Percentiles rank a stretch among this genome's conserved stretches.
phyloP scores from a whole-genome alignment of 2,797 vertebrate species.

The Xenentodon cancila region DNA sequence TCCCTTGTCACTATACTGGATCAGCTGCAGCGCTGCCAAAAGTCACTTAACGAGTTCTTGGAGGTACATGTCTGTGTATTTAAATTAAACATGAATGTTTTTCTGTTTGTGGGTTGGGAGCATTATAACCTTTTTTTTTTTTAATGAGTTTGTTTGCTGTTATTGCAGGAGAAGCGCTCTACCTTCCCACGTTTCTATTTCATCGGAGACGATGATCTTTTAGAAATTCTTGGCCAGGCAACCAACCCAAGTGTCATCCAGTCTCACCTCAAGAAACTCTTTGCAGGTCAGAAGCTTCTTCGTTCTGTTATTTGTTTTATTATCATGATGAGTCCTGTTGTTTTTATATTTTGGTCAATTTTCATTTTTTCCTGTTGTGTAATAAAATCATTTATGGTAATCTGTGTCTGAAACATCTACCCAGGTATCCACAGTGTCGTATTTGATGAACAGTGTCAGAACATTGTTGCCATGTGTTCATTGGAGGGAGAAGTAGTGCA shows the following conservation, averaged over 20 bases:
- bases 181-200: conserved; percentile 98
- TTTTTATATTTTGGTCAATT: neutral
- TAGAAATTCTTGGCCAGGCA: conserved; percentile 97
- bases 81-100: neutral
- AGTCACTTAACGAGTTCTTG: conserved; percentile 96
- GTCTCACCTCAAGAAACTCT: conserved; percentile 96
- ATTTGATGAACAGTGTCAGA: conserved; percentile 90
- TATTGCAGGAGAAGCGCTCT: conserved; percentile 92
- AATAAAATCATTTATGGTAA: neutral
- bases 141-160: neutral
- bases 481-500: conserved; percentile 92
- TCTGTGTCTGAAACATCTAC: conserved; percentile 24
- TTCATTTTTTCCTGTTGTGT: neutral
- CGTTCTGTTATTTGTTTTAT: conserved; percentile 10
- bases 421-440: conserved; percentile 93
- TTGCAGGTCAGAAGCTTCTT: conserved; percentile 85
- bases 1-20: conserved; percentile 90
- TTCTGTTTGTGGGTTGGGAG: neutral
- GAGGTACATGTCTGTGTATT: conserved; percentile 82
- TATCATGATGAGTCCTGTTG: neutral
- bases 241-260: conserved; percentile 94
- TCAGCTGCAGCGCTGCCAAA: conserved; percentile 97
- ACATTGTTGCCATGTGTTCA: conserved; percentile 94
- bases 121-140: no score
- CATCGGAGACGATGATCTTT: conserved; percentile 95